Base-by-base conservation (phyloP, 2,797 vertebrate genomes). In the Channa striata region DNA sequence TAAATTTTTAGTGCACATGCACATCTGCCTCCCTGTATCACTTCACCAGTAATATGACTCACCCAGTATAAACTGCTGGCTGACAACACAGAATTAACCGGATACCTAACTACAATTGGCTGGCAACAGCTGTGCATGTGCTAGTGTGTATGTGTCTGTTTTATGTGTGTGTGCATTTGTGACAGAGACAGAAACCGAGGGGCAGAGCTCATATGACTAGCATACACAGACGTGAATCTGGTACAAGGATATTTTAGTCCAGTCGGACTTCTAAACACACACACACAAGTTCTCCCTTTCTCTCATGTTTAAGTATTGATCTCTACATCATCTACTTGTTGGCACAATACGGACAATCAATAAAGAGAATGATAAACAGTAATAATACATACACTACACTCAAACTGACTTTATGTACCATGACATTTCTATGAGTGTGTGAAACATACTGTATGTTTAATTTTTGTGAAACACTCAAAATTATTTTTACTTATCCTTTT, bases 21-120 rank as follows among this genome's bases (percentile, higher is more conserved):
- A 37, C 5, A 34, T 50, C 63, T 71, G 65, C 46, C 61, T 40
- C 60, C 14, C 47, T 47, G 48, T 56, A 51, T 77, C 58, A 19
- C 44, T 85, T 53, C 65, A 64, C 59, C 65, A 69, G 62, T 56
- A 58, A 59, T 37, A 66, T 91, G 79, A 89, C 67, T 88, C 77
- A 86, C 65, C 64, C 47, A 49, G 75, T 53, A 72, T 60, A 51
- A 77, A 67, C 48, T 57, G 49, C 72, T 71, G 72, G 68, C 71
- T 81, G 72, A 57, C 49, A 68, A 62, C 62, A 78, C 60, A 70
- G 16, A 59, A 82, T 72, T 65, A 19, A 74, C 72, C 67, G 78
- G 73, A 75, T 77, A 58, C 67, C 60, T 74, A n/a, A 57, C 75
- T 66, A 72, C 75, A 80, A 61, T 61, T 82, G 80, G 65, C 76